phyloP scores from a whole-genome alignment of 2,888 invertebrate genomes.

The Matsumyia berberina region DNA sequence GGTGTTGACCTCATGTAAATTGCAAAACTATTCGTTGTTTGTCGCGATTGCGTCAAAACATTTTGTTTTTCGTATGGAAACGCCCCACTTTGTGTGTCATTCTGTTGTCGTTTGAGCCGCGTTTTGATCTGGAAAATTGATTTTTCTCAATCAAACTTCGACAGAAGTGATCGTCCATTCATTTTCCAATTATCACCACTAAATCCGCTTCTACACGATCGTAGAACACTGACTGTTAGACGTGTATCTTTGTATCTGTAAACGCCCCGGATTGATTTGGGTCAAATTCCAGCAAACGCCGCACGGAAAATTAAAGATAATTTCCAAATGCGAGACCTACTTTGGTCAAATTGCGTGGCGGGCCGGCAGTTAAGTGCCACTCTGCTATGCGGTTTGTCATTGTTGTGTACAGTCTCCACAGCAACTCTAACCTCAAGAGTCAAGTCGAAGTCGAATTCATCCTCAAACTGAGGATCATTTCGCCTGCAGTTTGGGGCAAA shows the following conservation, averaged over 20 bases:
- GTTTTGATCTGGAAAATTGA: background rate
- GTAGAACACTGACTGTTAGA: constrained; percentile 1
- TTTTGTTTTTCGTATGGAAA: constrained; percentile 6
- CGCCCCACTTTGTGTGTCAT: background rate
- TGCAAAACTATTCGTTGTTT: constrained; percentile 10
- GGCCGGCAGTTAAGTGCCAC: constrained; percentile 19
- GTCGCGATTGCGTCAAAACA: constrained; percentile 37
- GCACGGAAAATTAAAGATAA: constrained; percentile 55
- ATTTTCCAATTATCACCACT: constrained; percentile 24
- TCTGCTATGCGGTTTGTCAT: constrained; percentile 33
- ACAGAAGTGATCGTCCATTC: constrained; percentile 6
- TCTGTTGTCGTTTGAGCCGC: background rate
- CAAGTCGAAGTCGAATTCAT: constrained; percentile 17
- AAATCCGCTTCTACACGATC: background rate
- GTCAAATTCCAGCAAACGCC: constrained; percentile 47
- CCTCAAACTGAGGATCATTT: constrained; percentile 22
- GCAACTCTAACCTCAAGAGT: constrained; percentile 15
- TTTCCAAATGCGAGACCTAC: constrained; percentile 53
- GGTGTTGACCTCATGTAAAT: constrained; percentile 27
- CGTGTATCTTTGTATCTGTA: background rate
- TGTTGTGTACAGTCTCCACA: constrained; percentile 11
- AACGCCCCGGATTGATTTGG: constrained; percentile 52
- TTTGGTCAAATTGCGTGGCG: constrained; percentile 45
- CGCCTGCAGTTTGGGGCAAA: constrained; percentile 7
- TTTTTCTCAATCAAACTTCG: constrained; percentile 24